phyloP scores from a whole-genome alignment of 2,113 vertebrate species.

The Eurystomus gularis region DNA sequence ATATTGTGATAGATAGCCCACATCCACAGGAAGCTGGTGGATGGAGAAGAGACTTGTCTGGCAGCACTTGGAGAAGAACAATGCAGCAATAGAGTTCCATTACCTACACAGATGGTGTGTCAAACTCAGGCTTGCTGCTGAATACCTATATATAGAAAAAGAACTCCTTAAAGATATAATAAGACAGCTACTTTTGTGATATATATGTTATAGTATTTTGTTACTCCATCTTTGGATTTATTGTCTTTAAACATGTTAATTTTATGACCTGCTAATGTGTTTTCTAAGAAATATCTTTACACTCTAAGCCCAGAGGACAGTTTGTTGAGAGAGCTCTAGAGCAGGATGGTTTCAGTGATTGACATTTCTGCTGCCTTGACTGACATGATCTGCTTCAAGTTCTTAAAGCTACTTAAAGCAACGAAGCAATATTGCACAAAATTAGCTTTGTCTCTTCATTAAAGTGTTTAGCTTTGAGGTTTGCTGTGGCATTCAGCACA shows the following conservation, averaged over 20 bases:
- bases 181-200: neutral
- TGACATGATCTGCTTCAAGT: neutral
- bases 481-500: neutral
- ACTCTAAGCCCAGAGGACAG: neutral
- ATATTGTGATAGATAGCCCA: no score
- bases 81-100: accelerated
- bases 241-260: neutral
- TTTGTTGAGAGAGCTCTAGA: neutral
- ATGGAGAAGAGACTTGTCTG: neutral
- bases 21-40: neutral
- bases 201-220: neutral
- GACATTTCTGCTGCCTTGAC: neutral
- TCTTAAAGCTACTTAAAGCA: neutral
- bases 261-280: neutral
- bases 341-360: neutral
- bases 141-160: neutral
- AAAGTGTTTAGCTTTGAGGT: neutral
- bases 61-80: neutral
- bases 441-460: neutral
- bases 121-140: neutral
- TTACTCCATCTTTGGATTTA: neutral
- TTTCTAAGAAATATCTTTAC: neutral
- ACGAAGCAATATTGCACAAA: neutral
- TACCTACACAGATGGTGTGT: accelerated
- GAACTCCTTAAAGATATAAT: neutral